phyloP scores from a whole-genome alignment of 2,888 invertebrate species.

The Tricholauxania praeusta region DNA sequence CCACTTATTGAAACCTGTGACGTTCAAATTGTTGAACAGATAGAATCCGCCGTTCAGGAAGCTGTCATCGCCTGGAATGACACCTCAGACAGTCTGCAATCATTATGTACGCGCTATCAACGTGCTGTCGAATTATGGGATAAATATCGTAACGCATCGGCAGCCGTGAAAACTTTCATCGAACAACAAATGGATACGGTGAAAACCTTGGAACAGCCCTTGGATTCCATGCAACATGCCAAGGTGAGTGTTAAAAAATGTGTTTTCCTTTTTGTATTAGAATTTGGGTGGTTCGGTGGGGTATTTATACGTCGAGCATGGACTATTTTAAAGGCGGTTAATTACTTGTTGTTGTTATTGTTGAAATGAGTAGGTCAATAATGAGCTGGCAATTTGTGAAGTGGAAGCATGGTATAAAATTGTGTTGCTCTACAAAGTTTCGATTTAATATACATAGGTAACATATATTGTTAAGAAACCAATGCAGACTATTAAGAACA shows the following conservation, averaged over 20 bases:
- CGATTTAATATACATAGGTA: no score
- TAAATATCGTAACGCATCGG: conserved; percentile 83
- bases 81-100: conserved; percentile 81
- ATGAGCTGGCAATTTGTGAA: no score
- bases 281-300: no score
- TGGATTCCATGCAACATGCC: conserved; percentile 77
- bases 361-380: no score
- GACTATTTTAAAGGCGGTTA: no score
- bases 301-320: no score
- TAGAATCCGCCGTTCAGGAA: conserved; percentile 81
- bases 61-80: conserved; percentile 84
- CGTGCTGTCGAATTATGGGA: conserved; percentile 86
- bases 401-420: no score
- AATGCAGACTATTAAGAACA: no score
- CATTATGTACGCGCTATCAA: conserved; percentile 82
- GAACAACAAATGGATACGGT: conserved; percentile 82
- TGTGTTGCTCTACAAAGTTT: no score
- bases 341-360: no score
- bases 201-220: conserved; percentile 75
- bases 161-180: conserved; percentile 80
- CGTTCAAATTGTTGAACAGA: conserved; percentile 78
- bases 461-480: no score
- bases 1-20: conserved; percentile 79
- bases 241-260: conserved; percentile 72
- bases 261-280: no score